Percentiles rank a stretch among this genome's conserved stretches.
Conservation (phyloP, 2,888 invertebrate genomes). For the Sarcophaga variegata region DNA sequence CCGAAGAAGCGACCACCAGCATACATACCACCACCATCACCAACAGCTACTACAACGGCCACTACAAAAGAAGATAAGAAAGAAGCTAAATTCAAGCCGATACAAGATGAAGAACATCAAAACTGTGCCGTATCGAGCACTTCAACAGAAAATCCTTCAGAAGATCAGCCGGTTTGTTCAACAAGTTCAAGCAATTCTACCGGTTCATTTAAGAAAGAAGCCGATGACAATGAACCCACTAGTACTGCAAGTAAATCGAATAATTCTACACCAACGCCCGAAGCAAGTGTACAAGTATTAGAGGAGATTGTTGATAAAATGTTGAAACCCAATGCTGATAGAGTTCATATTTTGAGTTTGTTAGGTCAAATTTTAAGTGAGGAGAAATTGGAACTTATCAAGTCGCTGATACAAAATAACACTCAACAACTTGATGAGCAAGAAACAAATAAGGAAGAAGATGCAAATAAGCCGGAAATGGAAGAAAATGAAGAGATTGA, state of each 20-base stretch:
- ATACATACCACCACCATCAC: background rate
- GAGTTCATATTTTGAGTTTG: conserved; percentile 72
- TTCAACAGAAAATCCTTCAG: conserved; percentile 60
- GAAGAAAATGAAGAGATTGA: background rate
- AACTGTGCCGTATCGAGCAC: conserved; percentile 74
- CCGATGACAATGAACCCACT: conserved; percentile 69
- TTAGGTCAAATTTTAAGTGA: conserved; percentile 74
- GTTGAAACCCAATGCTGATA: conserved; percentile 73
- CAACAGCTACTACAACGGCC: background rate
- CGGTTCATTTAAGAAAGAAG: conserved; percentile 20
- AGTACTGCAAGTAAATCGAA: conserved; percentile 68
- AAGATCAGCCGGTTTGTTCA: conserved; percentile 11
- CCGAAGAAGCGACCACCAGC: background rate
- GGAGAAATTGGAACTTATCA: conserved; percentile 74
- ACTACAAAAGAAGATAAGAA: background rate
- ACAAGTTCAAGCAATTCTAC: background rate
- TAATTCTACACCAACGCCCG: conserved; percentile 59
- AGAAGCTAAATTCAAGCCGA: conserved; percentile 3
- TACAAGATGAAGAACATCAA: conserved; percentile 69
- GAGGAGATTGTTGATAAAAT: conserved; percentile 75
- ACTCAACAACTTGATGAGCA: conserved; percentile 53
- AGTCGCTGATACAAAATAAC: conserved; percentile 71
- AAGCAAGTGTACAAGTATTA: conserved; percentile 70
- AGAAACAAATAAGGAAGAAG: background rate
- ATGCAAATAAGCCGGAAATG: background rate